phyloP scores from a whole-genome alignment of 2,113 vertebrate genomes.

The Crocuta crocuta region DNA sequence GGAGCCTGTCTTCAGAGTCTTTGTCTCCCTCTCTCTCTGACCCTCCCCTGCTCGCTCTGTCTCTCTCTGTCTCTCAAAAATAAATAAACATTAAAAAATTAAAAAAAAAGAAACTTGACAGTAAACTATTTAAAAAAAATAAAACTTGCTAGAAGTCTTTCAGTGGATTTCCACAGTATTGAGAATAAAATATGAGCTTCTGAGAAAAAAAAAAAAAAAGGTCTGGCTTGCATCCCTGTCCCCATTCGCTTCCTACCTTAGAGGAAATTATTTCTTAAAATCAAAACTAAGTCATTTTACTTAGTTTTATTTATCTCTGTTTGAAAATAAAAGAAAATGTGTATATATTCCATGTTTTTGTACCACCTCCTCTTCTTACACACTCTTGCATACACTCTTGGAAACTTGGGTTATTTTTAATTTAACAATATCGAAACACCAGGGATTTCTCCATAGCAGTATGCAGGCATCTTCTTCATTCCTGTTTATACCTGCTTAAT shows the following conservation, averaged over 20 bases:
- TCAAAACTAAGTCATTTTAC: not conserved
- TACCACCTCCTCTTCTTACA: not conserved
- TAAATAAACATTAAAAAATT: too few relatives aligned
- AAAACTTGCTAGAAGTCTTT: not conserved
- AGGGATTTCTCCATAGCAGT: not conserved
- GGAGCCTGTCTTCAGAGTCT: too few relatives aligned
- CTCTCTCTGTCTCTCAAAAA: too few relatives aligned
- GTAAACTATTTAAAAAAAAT: not conserved
- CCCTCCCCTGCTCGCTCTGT: too few relatives aligned
- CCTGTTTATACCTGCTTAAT: not conserved
- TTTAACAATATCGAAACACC: not conserved
- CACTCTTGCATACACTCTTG: not conserved
- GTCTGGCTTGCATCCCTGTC: not conserved
- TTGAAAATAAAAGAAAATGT: conserved; percentile 36
- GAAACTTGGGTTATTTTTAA: not conserved
- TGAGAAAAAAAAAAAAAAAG: too few relatives aligned
- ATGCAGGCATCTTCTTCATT: conserved; percentile 48
- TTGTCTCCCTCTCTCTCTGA: too few relatives aligned
- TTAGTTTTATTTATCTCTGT: conserved; percentile 25
- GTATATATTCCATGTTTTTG: not conserved
- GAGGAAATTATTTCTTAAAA: conserved; percentile 25
- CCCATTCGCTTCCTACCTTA: not conserved
- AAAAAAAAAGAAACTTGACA: too few relatives aligned
- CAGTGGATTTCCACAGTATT: not conserved
- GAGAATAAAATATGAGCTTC: not conserved